Evolutionary conservation across 2,888 invertebrate species (phyloP), one percentile per base, ranked within the genome.

Genomic region (Cosmia pyralina): DNA sequence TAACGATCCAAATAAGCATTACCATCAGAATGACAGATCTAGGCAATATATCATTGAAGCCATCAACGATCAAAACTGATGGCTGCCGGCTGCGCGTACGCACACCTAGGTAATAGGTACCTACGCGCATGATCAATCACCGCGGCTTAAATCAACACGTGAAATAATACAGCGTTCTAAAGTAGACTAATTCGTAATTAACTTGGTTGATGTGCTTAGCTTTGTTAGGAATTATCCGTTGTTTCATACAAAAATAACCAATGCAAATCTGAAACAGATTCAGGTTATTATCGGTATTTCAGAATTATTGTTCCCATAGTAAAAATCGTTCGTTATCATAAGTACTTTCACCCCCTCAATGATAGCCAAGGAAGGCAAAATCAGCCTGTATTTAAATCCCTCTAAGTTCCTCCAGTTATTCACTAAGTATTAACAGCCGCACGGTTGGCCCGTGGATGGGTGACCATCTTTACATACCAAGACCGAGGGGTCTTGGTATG

Each of bases 1-100:
- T 63, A 83, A 82, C 52, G 82, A 82, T 73, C 76, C 34, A 85
- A 80, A 80, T 81, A 75, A 76, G 73, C 75, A 86, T 86, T 84
- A 86, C 74, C 82, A 86, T 83, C 72, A 75, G 38, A 68, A 84
- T 82, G 85, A 86, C 81, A 75, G 76, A 85, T 86, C 75, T 85
- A 69, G 69, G 69, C 70, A 58, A 86, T 85, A 74, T 74, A 84
- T 86, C 85, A 86, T 75, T 22, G 53, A 52, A 67, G 65, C 73
- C 77, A 83, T 85, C 81, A 82, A 69, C 74, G 71, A 77, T 75
- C 76, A 57, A 38, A 75, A 60, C 64, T 84, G 83, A 82, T 70
- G 86, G 85, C 75, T 72, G 75, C 59, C 52, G 63, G 69, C 71
- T 83, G 75, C 82, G 82, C 70, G 28, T 50, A 66, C 87, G 77